Evolutionary conservation across 1,140 invertebrate genomes (phyloP), one percentile per base, ranked within the genome.

Genomic region (Pachyrhynchus sulphureomaculatus): DNA sequence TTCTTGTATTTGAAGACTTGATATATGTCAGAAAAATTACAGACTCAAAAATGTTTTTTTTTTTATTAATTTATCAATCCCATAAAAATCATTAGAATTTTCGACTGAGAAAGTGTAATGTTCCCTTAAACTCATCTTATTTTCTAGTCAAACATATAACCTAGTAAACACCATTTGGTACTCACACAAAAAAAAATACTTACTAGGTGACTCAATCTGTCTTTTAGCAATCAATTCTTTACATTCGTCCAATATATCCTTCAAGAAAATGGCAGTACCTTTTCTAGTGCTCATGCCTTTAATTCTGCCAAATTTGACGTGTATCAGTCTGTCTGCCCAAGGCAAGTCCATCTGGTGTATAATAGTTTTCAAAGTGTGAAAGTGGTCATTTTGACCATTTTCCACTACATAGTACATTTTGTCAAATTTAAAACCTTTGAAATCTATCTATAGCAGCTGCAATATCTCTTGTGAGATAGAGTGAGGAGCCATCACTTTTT

Each of bases 391-490:
- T 75, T 98, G 96, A 9, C 84, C 81, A 79, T 88, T 89, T 67
- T 97, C 96, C 10, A 96, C 94, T 0, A 96, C 86, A 78, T 95
- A 96, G 23, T 88, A 82, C 83, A 94, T 88, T 68, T 81, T 77
- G 72, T 92, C 87, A 79, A 93, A 94, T 44, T 85, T 77, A 29
- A 17, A n/a, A 62, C 15, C 44, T 62, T 2, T 62, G 13, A 26
- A 37, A 62, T 41, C 95, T 81, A 73, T 94, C 87, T 0, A 95
- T 75, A n/a, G 93, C 86, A 9, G 94, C 93, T 36, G 92, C 92
- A 70, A 98, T 86, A 77, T 98, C 96, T 79, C 96, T 83, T 3
- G 88, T 87, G 21, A 99, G 74, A 77, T 98, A 99, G 15, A 98
- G 79, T 17, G 91, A 91, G 4, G 91, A 87, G 9, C 92, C 91